Evolutionary conservation across 2,797 vertebrate species (phyloP).

Genomic region (Pyrrhura leucotis): DNA sequence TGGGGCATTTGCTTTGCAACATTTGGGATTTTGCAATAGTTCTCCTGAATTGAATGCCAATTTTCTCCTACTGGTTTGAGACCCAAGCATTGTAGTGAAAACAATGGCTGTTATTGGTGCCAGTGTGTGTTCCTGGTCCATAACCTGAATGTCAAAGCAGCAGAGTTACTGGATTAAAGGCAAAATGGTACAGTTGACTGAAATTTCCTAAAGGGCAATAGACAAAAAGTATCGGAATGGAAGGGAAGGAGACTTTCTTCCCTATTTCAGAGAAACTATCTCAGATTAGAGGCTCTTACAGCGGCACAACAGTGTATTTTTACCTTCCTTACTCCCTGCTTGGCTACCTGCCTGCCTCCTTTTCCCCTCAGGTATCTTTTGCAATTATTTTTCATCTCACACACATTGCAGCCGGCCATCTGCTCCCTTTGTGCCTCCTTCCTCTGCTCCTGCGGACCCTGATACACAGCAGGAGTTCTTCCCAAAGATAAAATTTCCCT

Average conservation of each 20-base stretch:
- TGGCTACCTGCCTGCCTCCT: not conserved
- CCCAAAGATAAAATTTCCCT: not conserved
- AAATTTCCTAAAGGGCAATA: constrained; percentile 36
- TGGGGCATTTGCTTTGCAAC: not conserved
- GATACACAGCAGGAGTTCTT: not conserved
- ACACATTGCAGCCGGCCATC: not conserved
- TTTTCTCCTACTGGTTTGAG: constrained; percentile 4
- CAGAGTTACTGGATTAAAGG: constrained; percentile 17
- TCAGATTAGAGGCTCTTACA: not conserved
- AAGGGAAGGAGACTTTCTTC: constrained; percentile 14
- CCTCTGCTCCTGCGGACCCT: not conserved
- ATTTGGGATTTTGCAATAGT: constrained; percentile 47
- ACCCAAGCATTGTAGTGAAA: constrained; percentile 49
- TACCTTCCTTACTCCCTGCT: fast-evolving
- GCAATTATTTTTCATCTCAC: not conserved
- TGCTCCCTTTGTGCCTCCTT: not conserved
- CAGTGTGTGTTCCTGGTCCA: constrained; percentile 49
- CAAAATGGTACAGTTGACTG: constrained; percentile 29
- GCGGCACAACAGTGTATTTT: not conserved
- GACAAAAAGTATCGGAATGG: not conserved
- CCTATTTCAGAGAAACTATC: not conserved
- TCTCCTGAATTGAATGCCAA: not conserved
- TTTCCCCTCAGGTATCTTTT: not conserved
- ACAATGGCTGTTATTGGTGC: constrained; percentile 50
- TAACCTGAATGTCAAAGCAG: constrained; percentile 55